A percentile compares a stretch with the other conserved stretches of the same genome.
These are phyloP conservation scores for Elephantulus edwardii DNA, from an alignment of 2,113 vertebrate genomes.

Conservation along the genomic window DNA sequence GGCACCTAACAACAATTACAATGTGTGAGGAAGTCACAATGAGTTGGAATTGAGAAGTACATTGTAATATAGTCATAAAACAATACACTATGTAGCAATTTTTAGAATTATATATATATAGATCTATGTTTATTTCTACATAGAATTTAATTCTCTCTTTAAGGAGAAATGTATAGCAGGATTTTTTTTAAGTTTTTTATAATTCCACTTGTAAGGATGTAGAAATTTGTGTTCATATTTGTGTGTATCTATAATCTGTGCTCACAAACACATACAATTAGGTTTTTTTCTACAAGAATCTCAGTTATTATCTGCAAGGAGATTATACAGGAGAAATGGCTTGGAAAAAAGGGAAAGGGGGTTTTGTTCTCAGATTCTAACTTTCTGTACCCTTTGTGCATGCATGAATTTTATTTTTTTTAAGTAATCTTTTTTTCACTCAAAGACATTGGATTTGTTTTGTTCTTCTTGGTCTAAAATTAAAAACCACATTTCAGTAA, in stretches of 20 bases:
- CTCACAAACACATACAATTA: not conserved
- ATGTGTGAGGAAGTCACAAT: not conserved
- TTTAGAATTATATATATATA: not conserved
- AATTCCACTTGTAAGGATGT: not conserved
- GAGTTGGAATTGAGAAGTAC: not conserved
- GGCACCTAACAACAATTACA: not conserved
- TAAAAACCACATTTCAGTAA: conserved; percentile 39
- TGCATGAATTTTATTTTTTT: conserved; percentile 15
- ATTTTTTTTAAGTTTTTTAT: not conserved
- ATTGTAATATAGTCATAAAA: not conserved
- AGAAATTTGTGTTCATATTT: not conserved
- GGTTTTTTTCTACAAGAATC: conserved; percentile 16
- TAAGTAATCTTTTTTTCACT: not conserved
- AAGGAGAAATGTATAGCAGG: not conserved
- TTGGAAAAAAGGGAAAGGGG: not conserved
- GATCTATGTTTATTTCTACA: too few relatives aligned
- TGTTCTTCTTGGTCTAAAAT: conserved; percentile 47
- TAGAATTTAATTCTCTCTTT: too few relatives aligned
- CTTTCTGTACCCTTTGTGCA: not conserved
- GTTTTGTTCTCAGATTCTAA: not conserved
- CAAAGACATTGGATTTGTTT: not conserved
- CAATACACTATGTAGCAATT: not conserved
- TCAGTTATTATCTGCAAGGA: not conserved
- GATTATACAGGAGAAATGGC: not conserved
- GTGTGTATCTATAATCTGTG: not conserved